These are phyloP conservation scores for Tichodroma muraria DNA, from an alignment of 2,113 vertebrate genomes.

Conservation along the genomic window DNA sequence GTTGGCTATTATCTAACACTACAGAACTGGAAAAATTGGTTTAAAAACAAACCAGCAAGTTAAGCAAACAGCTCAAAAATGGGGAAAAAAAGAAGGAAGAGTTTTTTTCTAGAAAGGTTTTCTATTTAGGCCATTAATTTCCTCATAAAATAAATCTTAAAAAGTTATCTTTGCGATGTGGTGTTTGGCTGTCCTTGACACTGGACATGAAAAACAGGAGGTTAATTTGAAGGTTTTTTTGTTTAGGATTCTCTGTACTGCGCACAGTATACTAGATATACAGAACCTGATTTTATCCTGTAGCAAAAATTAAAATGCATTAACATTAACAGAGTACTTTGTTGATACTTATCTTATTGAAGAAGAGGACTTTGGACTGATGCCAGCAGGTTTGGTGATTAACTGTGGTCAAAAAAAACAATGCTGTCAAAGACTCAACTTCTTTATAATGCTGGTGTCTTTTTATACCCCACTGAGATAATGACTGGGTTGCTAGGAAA, in stretches of 20 bases:
- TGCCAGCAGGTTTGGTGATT: neutral
- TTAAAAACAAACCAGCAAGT: neutral
- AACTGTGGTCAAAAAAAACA: slow-evolving; percentile 2
- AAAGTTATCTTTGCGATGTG: neutral
- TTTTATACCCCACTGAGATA: neutral
- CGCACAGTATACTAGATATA: neutral
- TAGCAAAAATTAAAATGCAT: neutral
- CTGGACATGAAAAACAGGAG: neutral
- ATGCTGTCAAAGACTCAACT: slow-evolving; percentile 5
- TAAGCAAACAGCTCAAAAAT: neutral
- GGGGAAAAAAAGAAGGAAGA: no score
- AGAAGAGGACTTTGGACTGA: neutral
- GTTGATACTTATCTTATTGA: slow-evolving; percentile 19
- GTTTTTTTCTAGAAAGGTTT: neutral
- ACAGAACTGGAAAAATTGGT: neutral
- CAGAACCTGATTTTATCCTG: neutral
- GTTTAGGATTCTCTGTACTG: slow-evolving; percentile 13
- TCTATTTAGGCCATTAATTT: neutral
- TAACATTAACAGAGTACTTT: neutral
- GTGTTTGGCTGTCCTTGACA: slow-evolving; percentile 12
- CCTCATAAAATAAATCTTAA: neutral
- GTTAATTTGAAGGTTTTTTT: slow-evolving; percentile 41
- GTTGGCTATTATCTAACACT: neutral
- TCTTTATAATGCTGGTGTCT: neutral
- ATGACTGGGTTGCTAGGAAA: slow-evolving; percentile 47